Percentiles rank a stretch among this genome's conserved stretches.
Evolutionary conservation across 2,797 vertebrate genomes (phyloP).

Genomic region (Darevskia mixta): DNA sequence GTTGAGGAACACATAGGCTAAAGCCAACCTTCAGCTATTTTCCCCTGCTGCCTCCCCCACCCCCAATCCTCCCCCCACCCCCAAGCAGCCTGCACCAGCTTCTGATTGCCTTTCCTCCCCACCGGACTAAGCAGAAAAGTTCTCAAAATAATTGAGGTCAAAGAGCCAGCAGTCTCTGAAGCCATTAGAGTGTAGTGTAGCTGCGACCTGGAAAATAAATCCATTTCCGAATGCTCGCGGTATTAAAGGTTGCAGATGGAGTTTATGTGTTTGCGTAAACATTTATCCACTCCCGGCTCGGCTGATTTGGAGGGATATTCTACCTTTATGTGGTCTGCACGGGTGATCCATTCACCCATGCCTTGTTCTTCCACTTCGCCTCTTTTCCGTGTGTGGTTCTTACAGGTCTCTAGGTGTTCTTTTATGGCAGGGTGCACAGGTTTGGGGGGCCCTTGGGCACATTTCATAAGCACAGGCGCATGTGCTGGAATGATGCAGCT

Average conservation of each 20-base stretch:
- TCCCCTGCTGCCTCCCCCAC: not conserved
- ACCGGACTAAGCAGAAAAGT: conserved; percentile 27
- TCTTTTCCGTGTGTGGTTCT: rapidly evolving
- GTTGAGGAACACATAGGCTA: too few species aligned
- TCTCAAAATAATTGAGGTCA: conserved; percentile 33
- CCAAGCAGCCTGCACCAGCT: not conserved
- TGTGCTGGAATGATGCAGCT: too few species aligned
- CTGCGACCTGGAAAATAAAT: conserved; percentile 41
- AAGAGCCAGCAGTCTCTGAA: not conserved
- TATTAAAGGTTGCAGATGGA: conserved; percentile 19
- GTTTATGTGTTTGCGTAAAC: conserved; percentile 22
- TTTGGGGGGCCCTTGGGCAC: too few species aligned
- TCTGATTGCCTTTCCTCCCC: conserved; percentile 19
- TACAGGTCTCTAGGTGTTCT: not conserved
- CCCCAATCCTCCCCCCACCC: not conserved
- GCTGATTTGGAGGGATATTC: not conserved
- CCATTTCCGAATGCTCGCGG: conserved; percentile 35
- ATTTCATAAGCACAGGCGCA: too few species aligned
- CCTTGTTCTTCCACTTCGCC: not conserved
- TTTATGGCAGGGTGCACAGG: not conserved
- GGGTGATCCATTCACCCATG: not conserved
- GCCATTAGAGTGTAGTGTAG: conserved; percentile 24
- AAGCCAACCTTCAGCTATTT: conserved; percentile 2
- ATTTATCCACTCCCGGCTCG: conserved; percentile 8
- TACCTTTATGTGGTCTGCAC: rapidly evolving